Conservation (phyloP, 2,888 invertebrate genomes). For the Tanypteryx hageni region DNA sequence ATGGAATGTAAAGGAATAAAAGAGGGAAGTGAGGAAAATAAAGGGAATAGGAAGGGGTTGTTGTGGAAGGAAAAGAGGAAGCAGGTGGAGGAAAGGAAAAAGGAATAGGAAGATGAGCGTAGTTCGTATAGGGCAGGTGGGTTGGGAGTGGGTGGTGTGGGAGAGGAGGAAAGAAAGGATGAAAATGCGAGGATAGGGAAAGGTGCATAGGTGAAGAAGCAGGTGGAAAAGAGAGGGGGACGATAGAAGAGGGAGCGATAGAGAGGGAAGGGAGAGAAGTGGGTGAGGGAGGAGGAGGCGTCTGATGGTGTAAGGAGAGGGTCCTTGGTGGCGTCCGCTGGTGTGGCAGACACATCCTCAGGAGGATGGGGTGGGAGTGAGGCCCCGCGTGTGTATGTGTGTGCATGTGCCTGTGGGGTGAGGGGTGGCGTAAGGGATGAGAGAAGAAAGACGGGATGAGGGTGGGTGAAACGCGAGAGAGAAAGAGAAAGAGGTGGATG, state of each 20-base stretch:
- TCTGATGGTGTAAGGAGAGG: background rate
- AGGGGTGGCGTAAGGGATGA: background rate
- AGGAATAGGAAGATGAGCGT: background rate
- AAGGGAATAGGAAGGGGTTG: background rate
- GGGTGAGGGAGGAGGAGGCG: background rate
- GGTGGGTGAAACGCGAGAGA: background rate
- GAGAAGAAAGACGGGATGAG: background rate
- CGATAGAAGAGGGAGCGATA: background rate
- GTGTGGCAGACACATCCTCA: background rate
- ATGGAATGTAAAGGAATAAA: background rate
- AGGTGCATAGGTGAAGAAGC: background rate
- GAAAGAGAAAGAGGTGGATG: background rate
- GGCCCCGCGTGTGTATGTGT: background rate
- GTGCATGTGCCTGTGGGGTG: background rate
- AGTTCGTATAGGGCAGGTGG: too few relatives aligned
- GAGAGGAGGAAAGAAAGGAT: slow-evolving; percentile 4
- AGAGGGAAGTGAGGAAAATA: background rate
- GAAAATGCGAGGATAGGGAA: background rate
- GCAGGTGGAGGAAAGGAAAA: background rate
- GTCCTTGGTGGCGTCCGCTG: slow-evolving; percentile 26
- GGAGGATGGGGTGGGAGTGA: slow-evolving; percentile 13
- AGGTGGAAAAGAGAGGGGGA: background rate
- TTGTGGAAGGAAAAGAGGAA: background rate
- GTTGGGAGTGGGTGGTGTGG: background rate
- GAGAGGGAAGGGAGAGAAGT: background rate